Evolutionary conservation across 1,140 invertebrate species (phyloP).

Genomic region (Choristoneura fumiferana): DNA sequence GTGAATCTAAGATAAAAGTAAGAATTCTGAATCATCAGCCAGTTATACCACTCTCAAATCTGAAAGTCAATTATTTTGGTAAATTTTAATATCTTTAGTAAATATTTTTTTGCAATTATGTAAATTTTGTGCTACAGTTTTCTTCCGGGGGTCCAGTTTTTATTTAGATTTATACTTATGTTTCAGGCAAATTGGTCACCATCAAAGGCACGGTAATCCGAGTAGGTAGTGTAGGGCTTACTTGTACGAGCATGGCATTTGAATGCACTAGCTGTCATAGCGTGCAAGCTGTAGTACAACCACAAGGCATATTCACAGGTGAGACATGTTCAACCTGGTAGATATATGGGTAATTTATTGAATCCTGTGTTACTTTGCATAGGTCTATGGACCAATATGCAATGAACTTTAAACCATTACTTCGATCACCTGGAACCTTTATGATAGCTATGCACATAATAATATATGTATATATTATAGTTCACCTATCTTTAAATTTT

Average conservation of each 20-base stretch:
- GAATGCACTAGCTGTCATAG: conserved; percentile 84
- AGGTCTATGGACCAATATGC: no score
- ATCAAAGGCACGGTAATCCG: conserved; percentile 92
- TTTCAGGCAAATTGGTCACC: conserved; percentile 89
- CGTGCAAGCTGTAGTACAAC: conserved; percentile 81
- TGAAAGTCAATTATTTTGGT: conserved; percentile 91
- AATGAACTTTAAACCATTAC: no score
- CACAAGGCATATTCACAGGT: conserved; percentile 81
- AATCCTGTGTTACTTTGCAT: no score
- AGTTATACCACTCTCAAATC: conserved; percentile 83
- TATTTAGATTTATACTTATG: conserved; percentile 24
- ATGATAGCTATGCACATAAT: no score
- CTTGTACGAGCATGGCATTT: conserved; percentile 90
- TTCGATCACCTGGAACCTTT: no score
- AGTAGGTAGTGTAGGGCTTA: conserved; percentile 86
- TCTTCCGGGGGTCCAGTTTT: no score
- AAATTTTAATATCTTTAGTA: conserved; percentile 32
- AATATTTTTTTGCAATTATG: neutral
- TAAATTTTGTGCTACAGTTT: no score
- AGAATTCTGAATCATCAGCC: conserved; percentile 86
- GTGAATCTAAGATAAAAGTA: conserved; percentile 76
- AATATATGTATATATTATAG: no score
- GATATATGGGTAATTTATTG: no score
- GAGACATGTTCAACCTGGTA: no score
- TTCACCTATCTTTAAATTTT: no score